Evolutionary conservation across 2,797 vertebrate genomes (phyloP).

Genomic region (Tachyglossus aculeatus): DNA sequence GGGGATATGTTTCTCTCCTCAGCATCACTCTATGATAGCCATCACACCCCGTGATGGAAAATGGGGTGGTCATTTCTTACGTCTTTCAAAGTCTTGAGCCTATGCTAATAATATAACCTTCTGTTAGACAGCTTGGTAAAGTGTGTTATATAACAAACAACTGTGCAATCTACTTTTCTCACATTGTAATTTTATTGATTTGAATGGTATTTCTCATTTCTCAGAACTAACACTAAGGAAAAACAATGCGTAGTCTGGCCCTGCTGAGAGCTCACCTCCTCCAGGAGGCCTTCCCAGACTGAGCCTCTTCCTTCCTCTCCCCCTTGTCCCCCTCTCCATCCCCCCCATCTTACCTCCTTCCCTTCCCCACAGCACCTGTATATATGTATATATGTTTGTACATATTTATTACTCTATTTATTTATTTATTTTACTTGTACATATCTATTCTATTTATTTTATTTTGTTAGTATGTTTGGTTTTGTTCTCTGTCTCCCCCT

Average conservation of each 20-base stretch:
- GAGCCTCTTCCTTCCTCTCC: too few species aligned
- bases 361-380: too few species aligned
- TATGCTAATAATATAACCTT: neutral
- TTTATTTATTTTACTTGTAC: too few species aligned
- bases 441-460: too few species aligned
- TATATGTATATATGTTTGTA: too few species aligned
- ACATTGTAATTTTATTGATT: neutral
- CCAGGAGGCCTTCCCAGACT: too few species aligned
- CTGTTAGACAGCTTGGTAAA: neutral
- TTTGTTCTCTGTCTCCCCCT: too few species aligned
- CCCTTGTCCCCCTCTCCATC: too few species aligned
- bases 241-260: neutral
- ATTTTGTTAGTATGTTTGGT: too few species aligned
- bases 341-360: too few species aligned
- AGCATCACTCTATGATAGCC: neutral
- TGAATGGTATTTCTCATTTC: neutral
- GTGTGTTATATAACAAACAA: neutral
- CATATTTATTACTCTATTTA: too few species aligned
- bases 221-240: neutral
- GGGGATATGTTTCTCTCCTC: neutral
- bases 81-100: neutral
- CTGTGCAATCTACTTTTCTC: neutral
- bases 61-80: neutral
- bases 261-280: too few species aligned
- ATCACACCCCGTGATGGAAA: neutral